Conservation (phyloP, 2,113 vertebrate species). For the Microtus pennsylvanicus region DNA sequence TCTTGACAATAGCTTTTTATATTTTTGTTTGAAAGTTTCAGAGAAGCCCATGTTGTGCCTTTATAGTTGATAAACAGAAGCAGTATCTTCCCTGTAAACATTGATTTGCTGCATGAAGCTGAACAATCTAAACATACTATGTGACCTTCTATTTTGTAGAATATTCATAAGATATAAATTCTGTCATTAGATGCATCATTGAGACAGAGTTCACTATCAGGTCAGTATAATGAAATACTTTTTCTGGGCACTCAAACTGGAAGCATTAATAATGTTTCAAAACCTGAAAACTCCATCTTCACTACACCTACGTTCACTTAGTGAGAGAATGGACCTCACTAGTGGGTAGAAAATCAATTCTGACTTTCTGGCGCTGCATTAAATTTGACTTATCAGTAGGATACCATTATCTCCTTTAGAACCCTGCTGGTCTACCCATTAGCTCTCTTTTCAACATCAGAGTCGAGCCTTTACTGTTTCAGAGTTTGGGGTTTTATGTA, state of each 20-base stretch:
- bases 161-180: constrained; percentile 28
- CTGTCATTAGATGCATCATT: constrained; percentile 15
- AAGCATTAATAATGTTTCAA: constrained; percentile 32
- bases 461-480: constrained; percentile 7
- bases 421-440: constrained; percentile 66
- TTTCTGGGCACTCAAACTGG: constrained; percentile 21
- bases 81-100: background rate
- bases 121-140: background rate
- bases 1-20: background rate
- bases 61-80: constrained; percentile 38
- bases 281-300: constrained; percentile 35
- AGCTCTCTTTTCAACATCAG: constrained; percentile 55
- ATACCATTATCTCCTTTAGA: constrained; percentile 69
- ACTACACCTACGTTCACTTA: constrained; percentile 51
- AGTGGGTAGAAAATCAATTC: constrained; percentile 76
- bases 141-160: constrained; percentile 13
- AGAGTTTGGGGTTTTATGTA: constrained; percentile 34
- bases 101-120: background rate
- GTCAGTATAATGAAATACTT: background rate
- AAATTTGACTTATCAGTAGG: constrained; percentile 72
- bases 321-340: constrained; percentile 19
- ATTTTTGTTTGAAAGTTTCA: constrained; percentile 6
- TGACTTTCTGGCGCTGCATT: constrained; percentile 65
- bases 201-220: constrained; percentile 41
- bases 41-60: background rate